phyloP scores from a whole-genome alignment of 2,888 invertebrate genomes.

The Synergus gifuensis region DNA sequence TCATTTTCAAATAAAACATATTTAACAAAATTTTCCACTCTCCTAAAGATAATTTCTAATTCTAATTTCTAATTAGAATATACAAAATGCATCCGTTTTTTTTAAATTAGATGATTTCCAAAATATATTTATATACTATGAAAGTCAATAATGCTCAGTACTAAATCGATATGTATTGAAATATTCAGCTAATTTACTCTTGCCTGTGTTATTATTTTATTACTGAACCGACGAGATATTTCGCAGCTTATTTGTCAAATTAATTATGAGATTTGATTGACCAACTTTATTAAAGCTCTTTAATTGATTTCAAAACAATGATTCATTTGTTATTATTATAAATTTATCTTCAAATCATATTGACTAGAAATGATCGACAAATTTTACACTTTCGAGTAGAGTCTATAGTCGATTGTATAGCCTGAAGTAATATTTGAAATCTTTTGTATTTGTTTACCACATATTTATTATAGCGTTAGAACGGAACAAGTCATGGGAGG shows the following conservation, averaged over 20 bases:
- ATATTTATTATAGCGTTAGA: constrained; percentile 47
- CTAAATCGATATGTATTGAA: not conserved
- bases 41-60: too few relatives aligned
- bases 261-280: not conserved
- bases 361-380: too few relatives aligned
- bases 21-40: too few relatives aligned
- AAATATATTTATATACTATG: not conserved
- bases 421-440: not conserved
- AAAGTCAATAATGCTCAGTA: not conserved
- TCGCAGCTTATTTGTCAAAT: not conserved
- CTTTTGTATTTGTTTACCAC: not conserved
- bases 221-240: not conserved
- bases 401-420: too few relatives aligned
- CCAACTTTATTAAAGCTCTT: not conserved
- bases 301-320: not conserved
- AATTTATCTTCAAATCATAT: too few relatives aligned
- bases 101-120: not conserved
- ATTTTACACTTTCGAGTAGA: too few relatives aligned
- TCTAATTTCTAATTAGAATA: too few relatives aligned
- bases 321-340: not conserved
- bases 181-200: not conserved
- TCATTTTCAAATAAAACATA: too few relatives aligned
- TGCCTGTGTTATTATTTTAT: not conserved
- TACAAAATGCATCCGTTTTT: too few relatives aligned
- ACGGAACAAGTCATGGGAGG: constrained; percentile 42